Evolutionary conservation across 2,888 invertebrate species (phyloP).

Genomic region (Zaprionus obscuricornis): DNA sequence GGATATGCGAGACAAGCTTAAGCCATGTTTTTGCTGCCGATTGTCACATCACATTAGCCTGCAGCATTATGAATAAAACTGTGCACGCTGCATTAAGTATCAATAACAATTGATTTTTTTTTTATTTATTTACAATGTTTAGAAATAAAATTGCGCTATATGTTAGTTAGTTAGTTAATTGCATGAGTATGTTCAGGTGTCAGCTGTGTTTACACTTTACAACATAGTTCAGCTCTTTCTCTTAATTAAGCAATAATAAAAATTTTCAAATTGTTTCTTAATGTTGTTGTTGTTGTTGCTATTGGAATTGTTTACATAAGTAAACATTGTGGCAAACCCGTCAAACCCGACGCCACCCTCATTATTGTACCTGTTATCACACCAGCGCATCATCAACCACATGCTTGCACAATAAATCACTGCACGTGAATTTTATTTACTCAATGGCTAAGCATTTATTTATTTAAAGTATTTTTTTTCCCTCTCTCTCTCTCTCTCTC

Average conservation of each 20-base stretch:
- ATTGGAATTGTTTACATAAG: slow-evolving; percentile 40
- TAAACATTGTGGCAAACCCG: slow-evolving; percentile 46
- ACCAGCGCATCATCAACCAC: slow-evolving; percentile 49
- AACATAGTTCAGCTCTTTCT: background rate
- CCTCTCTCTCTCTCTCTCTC: too few relatives aligned
- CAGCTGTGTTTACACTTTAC: slow-evolving; percentile 60
- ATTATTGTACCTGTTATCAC: slow-evolving; percentile 76
- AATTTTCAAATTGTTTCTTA: slow-evolving; percentile 12
- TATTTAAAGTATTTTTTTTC: slow-evolving; percentile 53
- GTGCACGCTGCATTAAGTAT: slow-evolving; percentile 41
- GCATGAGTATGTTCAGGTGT: slow-evolving; percentile 73
- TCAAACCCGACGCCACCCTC: slow-evolving; percentile 23
- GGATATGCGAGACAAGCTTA: too few relatives aligned
- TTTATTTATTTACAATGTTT: slow-evolving; percentile 42
- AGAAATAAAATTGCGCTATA: too few relatives aligned
- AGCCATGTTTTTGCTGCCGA: slow-evolving; percentile 74
- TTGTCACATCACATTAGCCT: slow-evolving; percentile 70
- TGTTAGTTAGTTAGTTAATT: too few relatives aligned
- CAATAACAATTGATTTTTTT: slow-evolving; percentile 73
- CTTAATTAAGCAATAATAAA: slow-evolving; percentile 46
- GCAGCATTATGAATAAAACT: slow-evolving; percentile 9
- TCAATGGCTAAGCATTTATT: slow-evolving; percentile 51
- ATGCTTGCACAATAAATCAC: background rate
- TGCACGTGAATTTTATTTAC: slow-evolving; percentile 74
- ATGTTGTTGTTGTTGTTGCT: slow-evolving; percentile 24